Base-by-base conservation (phyloP, 2,888 invertebrate genomes). In the Dryocosmus kuriphilus region DNA sequence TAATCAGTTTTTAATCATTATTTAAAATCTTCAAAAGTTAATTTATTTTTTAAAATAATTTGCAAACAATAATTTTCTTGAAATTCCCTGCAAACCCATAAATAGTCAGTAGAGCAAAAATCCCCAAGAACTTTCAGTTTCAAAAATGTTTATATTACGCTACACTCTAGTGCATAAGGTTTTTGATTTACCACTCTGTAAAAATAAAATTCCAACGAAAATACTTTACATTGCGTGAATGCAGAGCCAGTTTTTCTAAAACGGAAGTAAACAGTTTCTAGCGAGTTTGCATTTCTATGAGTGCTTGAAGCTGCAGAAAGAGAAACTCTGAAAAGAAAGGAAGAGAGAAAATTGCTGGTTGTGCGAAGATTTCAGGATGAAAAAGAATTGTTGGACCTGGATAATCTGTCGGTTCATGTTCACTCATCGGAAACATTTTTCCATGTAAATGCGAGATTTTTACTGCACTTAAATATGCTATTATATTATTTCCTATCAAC, bases 391-490 rank as follows among this genome's bases (percentile, higher is more conserved):
- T 74, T 77, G 76, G 79, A 80, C 73, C 80, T 78, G 81, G 86
- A 85, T 85, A 86, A 87, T 85, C 83, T 84, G 79, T 82, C 81
- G 81, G 76, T 80, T 81, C 82, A 85, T 85, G 83, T 86, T 88
- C 86, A 82, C 84, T 83, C 83, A 83, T 78, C 81, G 82, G 80
- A 78, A 87, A 88, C 84, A 87, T 88, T 85, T 80, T 82, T 77
- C 71, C 76, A 74, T 80, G 80, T 82, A 81, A 79, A 81, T 80
- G 77, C 76, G 78, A 85, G 83, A 81, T 83, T 85, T 80, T 83
- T 85, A 86, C 87, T 88, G 85, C 85, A 85, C 87, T 88, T 86
- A n/a, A n/a, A 84, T 83, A 85, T 86, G 87, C 87, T 88, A 88
- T 88, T 88, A 88, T 77, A 60, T 74, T 74, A 74, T 51, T 19